Base-by-base conservation (phyloP, 2,797 vertebrate species). In the Odontamblyopus rebecca region DNA sequence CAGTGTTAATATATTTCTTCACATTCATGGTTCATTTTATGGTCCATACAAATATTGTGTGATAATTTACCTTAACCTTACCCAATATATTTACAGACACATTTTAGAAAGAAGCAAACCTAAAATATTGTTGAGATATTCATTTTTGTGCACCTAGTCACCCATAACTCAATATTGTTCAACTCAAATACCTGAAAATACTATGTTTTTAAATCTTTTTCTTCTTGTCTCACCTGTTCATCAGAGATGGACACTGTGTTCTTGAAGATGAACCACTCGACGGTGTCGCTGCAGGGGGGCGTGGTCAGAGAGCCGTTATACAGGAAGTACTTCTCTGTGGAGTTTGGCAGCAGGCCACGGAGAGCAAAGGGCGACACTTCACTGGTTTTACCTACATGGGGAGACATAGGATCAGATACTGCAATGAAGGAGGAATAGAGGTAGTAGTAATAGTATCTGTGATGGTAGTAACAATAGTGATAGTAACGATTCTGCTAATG, bases 241-340 rank as follows among this genome's bases (percentile, higher is more conserved):
- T 97, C 95, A 61, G 97, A 98, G 86, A 99, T 95, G 85, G 88
- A 86, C 60, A 93, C 95, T 0, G 95, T 94, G 78, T 96, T 94
- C 91, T 96, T 98, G 84, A 99, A 97, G 74, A 99, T 77, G 80
- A 99, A 95, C 98, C 98, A 99, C 89, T 98, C 95, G 2, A 98
- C 96, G 0, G 93, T 95, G 88, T 98, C 97, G 18, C 92, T 93
- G 92, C 97, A 99, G 6, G 97, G 97, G 12, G 98, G 98, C 16
- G 92, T 91, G n/a, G 97, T 97, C 83, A 99, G 86, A 1, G 98
- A 98, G 53, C 97, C 98, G 51, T 98, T 99, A 62, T 98, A 99
- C 72, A 93, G 94, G 73, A 97, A 99, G 78, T 97, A 99, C 76
- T 97, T 98, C 63, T 96, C 95, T 0, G 95, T 98, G 79, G 96